Evolutionary conservation across 2,888 invertebrate species (phyloP).

Genomic region (Theretra japonica): DNA sequence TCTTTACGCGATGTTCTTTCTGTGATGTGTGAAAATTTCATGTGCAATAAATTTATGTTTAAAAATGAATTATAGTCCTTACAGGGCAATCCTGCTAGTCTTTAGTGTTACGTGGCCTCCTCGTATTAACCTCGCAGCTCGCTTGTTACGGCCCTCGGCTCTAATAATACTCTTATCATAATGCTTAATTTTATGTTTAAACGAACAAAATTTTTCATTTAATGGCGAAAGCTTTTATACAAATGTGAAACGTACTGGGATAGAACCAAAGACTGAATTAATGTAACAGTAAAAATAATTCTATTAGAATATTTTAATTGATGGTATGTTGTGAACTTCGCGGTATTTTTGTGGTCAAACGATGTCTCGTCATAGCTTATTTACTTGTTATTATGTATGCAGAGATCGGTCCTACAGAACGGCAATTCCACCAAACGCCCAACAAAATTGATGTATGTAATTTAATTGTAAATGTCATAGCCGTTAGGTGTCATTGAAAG

Average conservation of each 20-base stretch:
- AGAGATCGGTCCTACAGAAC: constrained; percentile 33
- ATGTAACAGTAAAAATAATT: constrained; percentile 72
- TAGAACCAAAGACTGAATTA: constrained; percentile 79
- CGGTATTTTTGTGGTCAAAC: constrained; percentile 28
- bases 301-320: constrained; percentile 68
- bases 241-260: constrained; percentile 63
- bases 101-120: constrained; percentile 52
- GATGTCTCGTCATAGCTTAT: constrained; percentile 19
- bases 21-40: constrained; percentile 71
- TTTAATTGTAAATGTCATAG: neutral
- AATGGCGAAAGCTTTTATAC: constrained; percentile 64
- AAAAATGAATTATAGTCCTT: constrained; percentile 46
- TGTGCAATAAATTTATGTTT: constrained; percentile 68
- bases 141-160: constrained; percentile 58
- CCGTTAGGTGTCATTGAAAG: constrained; percentile 35
- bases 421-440: constrained; percentile 4
- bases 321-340: constrained; percentile 45
- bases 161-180: constrained; percentile 21
- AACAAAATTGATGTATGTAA: constrained; percentile 30
- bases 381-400: constrained; percentile 27
- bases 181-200: constrained; percentile 35
- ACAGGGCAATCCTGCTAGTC: constrained; percentile 60
- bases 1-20: constrained; percentile 66
- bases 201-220: constrained; percentile 61
- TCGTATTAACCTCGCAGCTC: constrained; percentile 44